Evolutionary conservation across 1,140 invertebrate species (phyloP).

Genomic region (Drosophila sp.): DNA sequence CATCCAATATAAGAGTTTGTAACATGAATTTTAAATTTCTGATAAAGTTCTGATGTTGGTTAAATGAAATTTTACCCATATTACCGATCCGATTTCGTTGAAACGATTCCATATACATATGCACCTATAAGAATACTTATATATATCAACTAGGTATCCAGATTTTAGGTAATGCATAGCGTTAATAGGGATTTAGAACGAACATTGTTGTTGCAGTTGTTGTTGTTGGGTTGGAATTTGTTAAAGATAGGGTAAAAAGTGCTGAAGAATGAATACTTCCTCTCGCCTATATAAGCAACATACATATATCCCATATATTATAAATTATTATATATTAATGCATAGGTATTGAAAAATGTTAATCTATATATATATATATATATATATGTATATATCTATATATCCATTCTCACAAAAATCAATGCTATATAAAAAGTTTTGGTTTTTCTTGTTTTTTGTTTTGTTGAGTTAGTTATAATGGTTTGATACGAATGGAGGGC

Average conservation of each 20-base stretch:
- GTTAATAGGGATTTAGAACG: conserved; percentile 66
- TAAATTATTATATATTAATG: conserved; percentile 21
- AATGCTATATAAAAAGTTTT: conserved; percentile 74
- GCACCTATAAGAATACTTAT: conserved; percentile 33
- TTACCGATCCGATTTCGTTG: background rate
- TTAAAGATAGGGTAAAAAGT: conserved; percentile 28
- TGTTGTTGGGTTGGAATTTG: conserved; percentile 2
- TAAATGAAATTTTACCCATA: background rate
- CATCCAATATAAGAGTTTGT: background rate
- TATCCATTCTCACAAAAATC: conserved; percentile 65
- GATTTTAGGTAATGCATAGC: conserved; percentile 72
- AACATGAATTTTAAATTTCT: background rate
- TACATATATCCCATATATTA: conserved; percentile 25
- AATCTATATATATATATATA: conserved; percentile 54
- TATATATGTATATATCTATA: conserved; percentile 23
- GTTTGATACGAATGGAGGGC: conserved; percentile 82
- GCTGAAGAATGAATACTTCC: conserved; percentile 35
- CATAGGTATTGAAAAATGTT: conserved; percentile 45
- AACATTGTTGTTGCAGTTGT: background rate
- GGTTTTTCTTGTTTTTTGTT: conserved; percentile 5
- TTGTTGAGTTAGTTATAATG: conserved; percentile 76
- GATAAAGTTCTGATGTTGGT: background rate
- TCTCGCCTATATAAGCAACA: conserved; percentile 60
- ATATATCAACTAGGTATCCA: conserved; percentile 69
- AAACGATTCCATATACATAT: conserved; percentile 27